Evolutionary conservation across 2,797 vertebrate genomes (phyloP).

Genomic region (Chloroceryle amazona): DNA sequence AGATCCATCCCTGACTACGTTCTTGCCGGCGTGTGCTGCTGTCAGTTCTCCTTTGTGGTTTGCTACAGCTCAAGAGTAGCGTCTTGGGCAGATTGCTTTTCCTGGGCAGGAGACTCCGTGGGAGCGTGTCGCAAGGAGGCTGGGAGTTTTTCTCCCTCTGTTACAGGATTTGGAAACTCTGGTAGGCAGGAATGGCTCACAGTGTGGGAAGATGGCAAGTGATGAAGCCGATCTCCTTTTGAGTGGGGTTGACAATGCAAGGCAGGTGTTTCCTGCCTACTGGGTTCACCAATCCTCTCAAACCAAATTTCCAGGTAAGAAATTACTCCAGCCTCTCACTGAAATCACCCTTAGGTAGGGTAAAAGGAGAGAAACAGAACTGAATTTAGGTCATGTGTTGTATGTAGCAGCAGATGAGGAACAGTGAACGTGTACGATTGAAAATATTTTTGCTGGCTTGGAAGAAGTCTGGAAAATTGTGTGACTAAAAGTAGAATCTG

Average conservation of each 20-base stretch:
- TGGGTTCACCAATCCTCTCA: not conserved
- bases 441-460: not conserved
- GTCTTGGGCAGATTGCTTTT: not conserved
- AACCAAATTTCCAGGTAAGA: not conserved
- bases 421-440: rapidly evolving
- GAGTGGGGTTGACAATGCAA: not conserved
- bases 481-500: not conserved
- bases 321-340: not conserved
- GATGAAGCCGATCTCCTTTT: not conserved
- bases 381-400: not conserved
- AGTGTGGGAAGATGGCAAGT: not conserved
- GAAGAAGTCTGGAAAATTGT: not conserved
- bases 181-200: not conserved
- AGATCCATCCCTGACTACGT: not conserved
- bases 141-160: not conserved
- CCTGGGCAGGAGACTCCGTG: not conserved
- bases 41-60: not conserved
- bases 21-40: rapidly evolving
- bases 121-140: not conserved
- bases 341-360: not conserved
- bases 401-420: not conserved
- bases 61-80: not conserved
- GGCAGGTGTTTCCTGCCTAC: not conserved
- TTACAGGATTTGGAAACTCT: not conserved
- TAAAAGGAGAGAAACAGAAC: not conserved